Conservation (phyloP, 2,888 invertebrate species). For the Noctuana brunneofusca region DNA sequence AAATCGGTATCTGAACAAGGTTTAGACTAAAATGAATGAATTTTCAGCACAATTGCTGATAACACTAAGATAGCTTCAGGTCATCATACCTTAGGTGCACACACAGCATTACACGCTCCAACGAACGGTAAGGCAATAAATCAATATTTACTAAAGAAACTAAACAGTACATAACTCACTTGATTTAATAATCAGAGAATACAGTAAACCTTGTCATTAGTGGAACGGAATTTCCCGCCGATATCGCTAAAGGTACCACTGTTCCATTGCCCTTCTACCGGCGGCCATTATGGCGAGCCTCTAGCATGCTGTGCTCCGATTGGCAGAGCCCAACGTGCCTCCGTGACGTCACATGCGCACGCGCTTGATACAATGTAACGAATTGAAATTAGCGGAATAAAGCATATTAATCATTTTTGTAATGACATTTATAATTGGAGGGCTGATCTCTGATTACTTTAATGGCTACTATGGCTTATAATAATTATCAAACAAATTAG, state of each 20-base stretch:
- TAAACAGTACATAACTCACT: background rate
- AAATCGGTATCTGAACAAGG: no score
- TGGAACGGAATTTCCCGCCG: slow-evolving; percentile 30
- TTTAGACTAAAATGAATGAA: no score
- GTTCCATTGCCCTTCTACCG: slow-evolving; percentile 37
- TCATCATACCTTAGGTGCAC: no score
- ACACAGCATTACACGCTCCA: no score
- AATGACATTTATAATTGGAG: background rate
- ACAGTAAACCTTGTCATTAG: slow-evolving; percentile 19
- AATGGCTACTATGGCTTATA: no score
- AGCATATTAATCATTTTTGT: background rate
- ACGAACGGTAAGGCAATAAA: no score
- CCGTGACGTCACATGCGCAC: slow-evolving; percentile 63
- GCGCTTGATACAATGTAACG: slow-evolving; percentile 49
- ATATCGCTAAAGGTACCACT: slow-evolving; percentile 33
- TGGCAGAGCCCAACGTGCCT: slow-evolving; percentile 64
- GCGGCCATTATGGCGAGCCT: slow-evolving; percentile 70
- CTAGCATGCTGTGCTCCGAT: slow-evolving; percentile 56
- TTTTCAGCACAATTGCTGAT: no score
- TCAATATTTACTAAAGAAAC: no score
- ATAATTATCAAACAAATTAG: no score
- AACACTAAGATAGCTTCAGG: no score
- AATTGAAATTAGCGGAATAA: slow-evolving; percentile 35
- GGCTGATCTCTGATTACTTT: background rate
- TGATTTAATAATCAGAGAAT: slow-evolving; percentile 3